A percentile compares a stretch with the other conserved stretches of the same genome.
Conservation (phyloP, 2,797 vertebrate genomes). For the Hippocampus kuda region DNA sequence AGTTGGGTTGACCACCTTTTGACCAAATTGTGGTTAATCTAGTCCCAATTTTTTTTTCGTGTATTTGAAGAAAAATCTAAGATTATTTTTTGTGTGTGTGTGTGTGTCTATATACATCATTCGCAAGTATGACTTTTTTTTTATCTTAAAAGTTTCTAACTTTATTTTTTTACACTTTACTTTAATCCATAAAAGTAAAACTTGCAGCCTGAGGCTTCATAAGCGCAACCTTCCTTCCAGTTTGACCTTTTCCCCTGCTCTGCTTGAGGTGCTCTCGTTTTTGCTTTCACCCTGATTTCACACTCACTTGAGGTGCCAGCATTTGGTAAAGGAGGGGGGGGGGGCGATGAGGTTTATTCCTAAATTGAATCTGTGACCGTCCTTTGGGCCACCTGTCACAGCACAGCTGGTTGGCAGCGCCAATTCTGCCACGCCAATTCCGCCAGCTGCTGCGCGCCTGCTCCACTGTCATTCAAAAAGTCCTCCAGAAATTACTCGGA, state of each 20-base stretch:
- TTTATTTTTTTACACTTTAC: too few species aligned
- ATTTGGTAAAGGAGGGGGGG: not conserved
- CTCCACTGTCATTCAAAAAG: not conserved
- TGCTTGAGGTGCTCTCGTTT: constrained; percentile 21
- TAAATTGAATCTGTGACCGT: constrained; percentile 48
- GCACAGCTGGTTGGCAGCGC: constrained; percentile 30
- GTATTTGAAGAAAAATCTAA: too few species aligned
- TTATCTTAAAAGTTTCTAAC: too few species aligned
- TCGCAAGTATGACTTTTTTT: too few species aligned
- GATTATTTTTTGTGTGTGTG: too few species aligned
- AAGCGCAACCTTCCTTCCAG: not conserved
- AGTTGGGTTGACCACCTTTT: too few species aligned
- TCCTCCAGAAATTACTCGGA: not conserved
- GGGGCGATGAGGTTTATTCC: constrained; percentile 41
- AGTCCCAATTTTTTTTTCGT: too few species aligned
- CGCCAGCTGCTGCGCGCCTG: not conserved
- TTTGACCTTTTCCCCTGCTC: not conserved
- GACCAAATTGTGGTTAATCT: too few species aligned
- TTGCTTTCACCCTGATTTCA: constrained; percentile 43
- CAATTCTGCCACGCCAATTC: not conserved
- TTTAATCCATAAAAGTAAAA: too few species aligned
- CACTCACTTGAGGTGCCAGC: constrained; percentile 33
- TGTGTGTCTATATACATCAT: too few species aligned
- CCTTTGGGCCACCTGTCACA: constrained; percentile 53
- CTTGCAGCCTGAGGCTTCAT: too few species aligned